A percentile compares a stretch with the other conserved stretches of the same genome.
Evolutionary conservation across 2,888 invertebrate species (phyloP).

Genomic region (Eumacrocentrus americanus): DNA sequence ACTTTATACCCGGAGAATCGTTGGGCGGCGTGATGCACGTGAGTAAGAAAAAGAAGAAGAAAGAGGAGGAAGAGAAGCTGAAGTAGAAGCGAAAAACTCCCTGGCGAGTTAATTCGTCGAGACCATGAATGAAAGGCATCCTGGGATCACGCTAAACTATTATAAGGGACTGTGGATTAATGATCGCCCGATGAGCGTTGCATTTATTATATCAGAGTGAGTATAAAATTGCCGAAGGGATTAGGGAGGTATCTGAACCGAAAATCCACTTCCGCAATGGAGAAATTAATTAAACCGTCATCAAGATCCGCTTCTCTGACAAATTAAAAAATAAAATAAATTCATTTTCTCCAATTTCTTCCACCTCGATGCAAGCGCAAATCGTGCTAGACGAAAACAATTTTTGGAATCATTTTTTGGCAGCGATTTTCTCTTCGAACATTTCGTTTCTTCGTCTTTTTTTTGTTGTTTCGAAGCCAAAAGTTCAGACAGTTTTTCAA

Average conservation of each 20-base stretch:
- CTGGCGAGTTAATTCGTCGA: conserved; percentile 21
- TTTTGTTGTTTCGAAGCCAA: not conserved
- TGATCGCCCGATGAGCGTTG: conserved; percentile 12
- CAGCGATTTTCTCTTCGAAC: not conserved
- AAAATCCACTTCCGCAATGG: conserved; percentile 5
- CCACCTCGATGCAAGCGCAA: not conserved
- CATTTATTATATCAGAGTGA: conserved; percentile 6
- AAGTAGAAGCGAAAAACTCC: conserved; percentile 11
- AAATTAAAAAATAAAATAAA: not conserved
- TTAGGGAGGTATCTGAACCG: not conserved
- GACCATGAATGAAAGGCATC: conserved; percentile 7
- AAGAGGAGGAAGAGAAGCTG: conserved; percentile 1
- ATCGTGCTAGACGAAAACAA: not conserved
- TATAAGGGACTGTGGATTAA: conserved; percentile 13
- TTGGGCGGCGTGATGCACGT: conserved; percentile 23
- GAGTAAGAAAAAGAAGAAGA: conserved; percentile 19
- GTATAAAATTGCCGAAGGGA: not conserved
- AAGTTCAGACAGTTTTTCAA: conserved; percentile 21
- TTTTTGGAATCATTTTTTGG: not conserved
- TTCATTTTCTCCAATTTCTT: not conserved
- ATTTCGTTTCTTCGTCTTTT: not conserved
- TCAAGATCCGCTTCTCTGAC: no score
- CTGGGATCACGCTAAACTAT: conserved; percentile 15
- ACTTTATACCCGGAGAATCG: conserved; percentile 35
- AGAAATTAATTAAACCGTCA: conserved; percentile 10